Percentiles rank a stretch among this genome's conserved stretches.
These are phyloP conservation scores for Branchinecta sandiegonensis DNA, from an alignment of 2,888 invertebrate species.

Conservation along the genomic window DNA sequence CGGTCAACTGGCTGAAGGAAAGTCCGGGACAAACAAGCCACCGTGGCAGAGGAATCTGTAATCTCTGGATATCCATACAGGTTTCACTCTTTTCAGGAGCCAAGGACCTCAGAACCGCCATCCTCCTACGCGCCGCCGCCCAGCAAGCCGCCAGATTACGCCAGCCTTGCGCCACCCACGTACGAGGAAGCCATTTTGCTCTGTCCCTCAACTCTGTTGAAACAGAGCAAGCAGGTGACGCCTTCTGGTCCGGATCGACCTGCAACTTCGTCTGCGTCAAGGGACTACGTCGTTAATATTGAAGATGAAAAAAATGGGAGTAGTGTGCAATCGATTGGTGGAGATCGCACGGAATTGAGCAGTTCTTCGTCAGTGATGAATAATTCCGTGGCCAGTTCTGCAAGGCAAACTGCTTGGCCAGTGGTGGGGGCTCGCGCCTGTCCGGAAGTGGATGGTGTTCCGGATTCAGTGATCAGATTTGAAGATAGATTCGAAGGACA, in stretches of 20 bases:
- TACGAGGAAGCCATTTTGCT: slow-evolving; percentile 58
- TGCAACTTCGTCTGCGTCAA: not conserved
- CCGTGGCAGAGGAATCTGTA: too few relatives aligned
- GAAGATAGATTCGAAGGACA: too few relatives aligned
- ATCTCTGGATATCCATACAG: too few relatives aligned
- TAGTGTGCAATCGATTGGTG: not conserved
- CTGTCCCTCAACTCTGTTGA: slow-evolving; percentile 37
- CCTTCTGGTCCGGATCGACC: not conserved
- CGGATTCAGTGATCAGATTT: too few relatives aligned
- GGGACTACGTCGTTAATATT: not conserved
- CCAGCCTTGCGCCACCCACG: slow-evolving; percentile 49
- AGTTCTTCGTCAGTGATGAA: too few relatives aligned
- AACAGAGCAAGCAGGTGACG: not conserved
- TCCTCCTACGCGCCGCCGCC: not conserved
- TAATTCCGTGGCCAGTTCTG: too few relatives aligned
- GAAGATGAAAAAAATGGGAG: not conserved
- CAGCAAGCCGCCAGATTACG: slow-evolving; percentile 53
- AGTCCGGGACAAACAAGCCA: too few relatives aligned
- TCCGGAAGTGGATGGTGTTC: too few relatives aligned
- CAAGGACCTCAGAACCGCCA: not conserved
- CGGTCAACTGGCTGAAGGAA: too few relatives aligned
- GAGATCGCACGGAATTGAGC: too few relatives aligned
- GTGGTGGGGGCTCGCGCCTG: too few relatives aligned
- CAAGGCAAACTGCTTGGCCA: too few relatives aligned
- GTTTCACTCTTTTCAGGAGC: not conserved